Base-by-base conservation (phyloP, 2,797 vertebrate species). In the Arrhamphus sclerolepis region DNA sequence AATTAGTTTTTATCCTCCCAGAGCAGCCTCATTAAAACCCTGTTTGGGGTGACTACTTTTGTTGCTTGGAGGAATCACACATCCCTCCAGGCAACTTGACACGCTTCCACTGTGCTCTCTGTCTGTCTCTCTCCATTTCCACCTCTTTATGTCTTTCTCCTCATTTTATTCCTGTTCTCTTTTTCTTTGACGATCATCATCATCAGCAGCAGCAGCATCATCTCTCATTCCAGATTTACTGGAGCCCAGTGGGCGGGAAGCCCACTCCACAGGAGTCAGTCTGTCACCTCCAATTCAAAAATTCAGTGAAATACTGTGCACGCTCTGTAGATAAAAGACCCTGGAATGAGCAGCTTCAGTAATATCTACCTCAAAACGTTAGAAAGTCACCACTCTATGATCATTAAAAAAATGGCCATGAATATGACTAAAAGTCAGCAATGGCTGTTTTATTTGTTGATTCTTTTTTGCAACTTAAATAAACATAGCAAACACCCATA, bases 21-120 rank as follows among this genome's bases (percentile, higher is more conserved):
- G 69, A 53, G 73, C 75, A 76, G 81, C 65, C 82, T 87, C 84
- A 88, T 91, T 89, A 89, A 85, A 88, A 79, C 74, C 59, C 72
- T 1, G 72, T 86, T 81, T 83, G 81, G 86, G 81, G 88, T 87
- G 81, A 84, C 81, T 83, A 84, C 82, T 71, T n/a, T 78, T 78
- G 77, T 75, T 82, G 82, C 82, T 76, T 61, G 46, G 61, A 73
- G 78, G 77, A 73, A 64, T 77, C 55, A 29, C 70, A 53, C 82
- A 70, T 84, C 75, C 75, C 84, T 77, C 53, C 69, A 73, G 82
- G 77, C 84, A 63, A 57, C 72, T 72, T 85, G 78, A 82, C 84
- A 75, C 60, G 57, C 81, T 82, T 76, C 77, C 66, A 53, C 56
- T 58, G 69, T 68, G 57, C 78, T 66, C 73, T 29, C 70, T 68